Evolutionary conservation across 30 jellyfish, hydroid and myxozoan genomes (phyloP), one percentile per base, ranked within the genome.

Genomic region (Chironex yamaguchii): DNA sequence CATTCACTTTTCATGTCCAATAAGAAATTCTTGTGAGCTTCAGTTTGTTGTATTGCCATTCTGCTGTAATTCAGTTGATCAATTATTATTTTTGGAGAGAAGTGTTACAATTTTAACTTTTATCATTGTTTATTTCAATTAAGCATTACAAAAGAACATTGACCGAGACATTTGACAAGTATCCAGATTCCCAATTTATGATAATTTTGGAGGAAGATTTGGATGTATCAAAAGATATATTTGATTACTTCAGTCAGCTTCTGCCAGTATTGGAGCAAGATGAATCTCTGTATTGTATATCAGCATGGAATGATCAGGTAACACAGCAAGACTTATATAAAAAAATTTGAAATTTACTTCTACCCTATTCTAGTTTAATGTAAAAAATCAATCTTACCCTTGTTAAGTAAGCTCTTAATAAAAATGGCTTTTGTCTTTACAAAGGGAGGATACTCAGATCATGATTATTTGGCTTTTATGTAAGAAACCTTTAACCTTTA

Each of bases 231-330:
- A 81, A 72, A 28, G 99, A 96, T 71, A 32, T 96, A n/a, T 89
- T 96, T 50, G 98, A 96, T 66, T 96, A 96, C 53, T 96, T 96
- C 80, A 84, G 94, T 78, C 98, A 87, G 49, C 74, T 92, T 65
- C 50, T 70, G 36, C 98, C 98, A 23, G 90, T 92, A 9, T 84
- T 90, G 14, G 89, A 82, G 53, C 35, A 82, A 13, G 98, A 96
- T 71, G 96, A 94, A 25, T 75, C 93, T 34, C 30, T 90, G 32
- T 96, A 87, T 49, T 96, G 99, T 79, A 81, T 96, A 28, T 96
- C 99, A 13, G 99, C 99, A 1, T 96, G 99, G 99, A 96, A 96
- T 92, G 99, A 96, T 54, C 98, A 96, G 85, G 99, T 95, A 34
- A 1, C 67, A n/a, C 48, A 6, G 62, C 31, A 6, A 14, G 34